Evolutionary conservation across 2,113 vertebrate species (phyloP).

Genomic region (Sialia sialis): DNA sequence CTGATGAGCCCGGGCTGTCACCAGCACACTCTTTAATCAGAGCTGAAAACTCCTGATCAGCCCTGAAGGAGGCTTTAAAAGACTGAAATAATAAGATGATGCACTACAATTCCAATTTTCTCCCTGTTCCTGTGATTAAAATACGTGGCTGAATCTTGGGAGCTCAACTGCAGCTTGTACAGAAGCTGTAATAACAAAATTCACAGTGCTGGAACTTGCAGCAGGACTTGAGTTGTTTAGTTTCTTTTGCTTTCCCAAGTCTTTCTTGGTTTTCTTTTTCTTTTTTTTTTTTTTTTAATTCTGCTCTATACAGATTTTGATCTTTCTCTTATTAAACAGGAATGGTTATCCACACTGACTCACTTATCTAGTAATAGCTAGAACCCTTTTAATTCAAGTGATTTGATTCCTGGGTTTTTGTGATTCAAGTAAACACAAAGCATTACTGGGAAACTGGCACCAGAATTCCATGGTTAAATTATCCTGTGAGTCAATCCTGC

Average conservation of each 20-base stretch:
- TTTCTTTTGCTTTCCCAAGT: background rate
- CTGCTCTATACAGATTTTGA: background rate
- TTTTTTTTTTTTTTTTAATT: background rate
- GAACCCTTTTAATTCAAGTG: slow-evolving; percentile 26
- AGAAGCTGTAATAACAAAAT: background rate
- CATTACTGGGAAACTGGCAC: background rate
- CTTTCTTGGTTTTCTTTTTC: background rate
- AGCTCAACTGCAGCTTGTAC: background rate
- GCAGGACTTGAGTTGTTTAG: background rate
- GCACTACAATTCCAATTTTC: background rate
- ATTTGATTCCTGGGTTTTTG: slow-evolving; percentile 7
- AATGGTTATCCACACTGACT: slow-evolving; percentile 7
- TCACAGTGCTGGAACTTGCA: background rate
- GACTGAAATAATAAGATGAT: background rate
- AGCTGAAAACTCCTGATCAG: background rate
- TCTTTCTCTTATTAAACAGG: slow-evolving; percentile 6
- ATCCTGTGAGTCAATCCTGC: slow-evolving; percentile 17
- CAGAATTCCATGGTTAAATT: slow-evolving; percentile 18
- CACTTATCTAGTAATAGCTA: slow-evolving; percentile 23
- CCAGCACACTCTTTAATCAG: background rate
- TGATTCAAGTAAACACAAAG: slow-evolving; percentile 26
- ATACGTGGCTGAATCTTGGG: background rate
- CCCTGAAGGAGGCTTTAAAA: background rate
- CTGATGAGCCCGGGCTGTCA: background rate
- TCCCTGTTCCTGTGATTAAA: background rate